Conservation (phyloP, 2,797 vertebrate genomes). For the Mormyrus hasselquistii region DNA sequence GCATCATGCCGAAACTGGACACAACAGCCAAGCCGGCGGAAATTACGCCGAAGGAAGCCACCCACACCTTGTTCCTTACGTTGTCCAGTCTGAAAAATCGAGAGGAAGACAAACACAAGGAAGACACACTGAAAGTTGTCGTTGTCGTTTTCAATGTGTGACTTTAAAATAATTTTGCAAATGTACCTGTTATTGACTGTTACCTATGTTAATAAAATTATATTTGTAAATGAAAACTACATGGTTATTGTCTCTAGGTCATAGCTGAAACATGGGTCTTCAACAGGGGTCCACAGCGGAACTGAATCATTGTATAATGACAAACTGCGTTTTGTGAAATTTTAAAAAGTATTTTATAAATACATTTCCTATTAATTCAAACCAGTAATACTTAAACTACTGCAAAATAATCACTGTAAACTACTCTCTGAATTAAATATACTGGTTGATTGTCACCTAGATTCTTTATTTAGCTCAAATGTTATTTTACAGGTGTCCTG, state of each 20-base stretch:
- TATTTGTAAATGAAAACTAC: background rate
- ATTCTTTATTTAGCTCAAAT: background rate
- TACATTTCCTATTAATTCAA: background rate
- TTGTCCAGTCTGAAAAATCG: conserved; percentile 46
- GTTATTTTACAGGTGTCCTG: background rate
- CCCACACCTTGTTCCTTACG: conserved; percentile 58
- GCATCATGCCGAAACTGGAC: conserved; percentile 61
- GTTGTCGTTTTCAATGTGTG: background rate
- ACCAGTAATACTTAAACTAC: background rate
- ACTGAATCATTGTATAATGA: background rate
- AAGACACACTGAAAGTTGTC: background rate
- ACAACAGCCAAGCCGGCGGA: conserved; percentile 57
- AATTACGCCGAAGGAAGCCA: conserved; percentile 53
- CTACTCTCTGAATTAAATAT: background rate
- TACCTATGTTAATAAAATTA: background rate
- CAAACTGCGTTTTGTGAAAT: background rate
- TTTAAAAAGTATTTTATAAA: background rate
- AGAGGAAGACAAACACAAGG: background rate
- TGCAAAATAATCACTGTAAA: background rate
- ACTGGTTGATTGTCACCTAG: background rate
- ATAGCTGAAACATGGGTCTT: background rate
- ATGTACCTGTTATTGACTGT: background rate
- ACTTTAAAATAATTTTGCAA: background rate
- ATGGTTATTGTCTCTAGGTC: background rate
- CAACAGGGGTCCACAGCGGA: background rate